Conservation (phyloP, 2,797 vertebrate species). For the Mus caroli region DNA sequence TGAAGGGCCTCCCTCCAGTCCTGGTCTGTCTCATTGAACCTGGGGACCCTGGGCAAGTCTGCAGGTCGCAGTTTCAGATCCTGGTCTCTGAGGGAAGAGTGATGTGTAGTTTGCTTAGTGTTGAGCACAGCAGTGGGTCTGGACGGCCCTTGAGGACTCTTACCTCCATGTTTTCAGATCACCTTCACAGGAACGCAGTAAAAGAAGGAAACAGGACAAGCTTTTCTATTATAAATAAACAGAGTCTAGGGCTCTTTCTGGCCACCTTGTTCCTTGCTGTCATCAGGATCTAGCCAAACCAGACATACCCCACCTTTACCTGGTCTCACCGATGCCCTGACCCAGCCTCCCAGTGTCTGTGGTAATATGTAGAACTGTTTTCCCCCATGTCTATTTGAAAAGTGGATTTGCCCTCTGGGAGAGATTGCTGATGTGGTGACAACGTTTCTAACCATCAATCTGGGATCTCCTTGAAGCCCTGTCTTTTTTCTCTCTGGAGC, state of each 20-base stretch:
- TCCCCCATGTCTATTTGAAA: background rate
- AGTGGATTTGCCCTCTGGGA: background rate
- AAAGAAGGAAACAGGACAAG: background rate
- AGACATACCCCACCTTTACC: background rate
- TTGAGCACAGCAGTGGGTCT: background rate
- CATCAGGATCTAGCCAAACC: background rate
- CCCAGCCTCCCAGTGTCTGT: background rate
- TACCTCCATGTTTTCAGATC: background rate
- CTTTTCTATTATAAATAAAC: background rate
- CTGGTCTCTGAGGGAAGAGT: background rate
- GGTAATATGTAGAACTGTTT: background rate
- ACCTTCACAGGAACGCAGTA: background rate
- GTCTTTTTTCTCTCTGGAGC: background rate
- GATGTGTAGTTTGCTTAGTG: background rate
- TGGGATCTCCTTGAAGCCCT: background rate
- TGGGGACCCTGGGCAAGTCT: background rate
- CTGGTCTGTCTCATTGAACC: background rate
- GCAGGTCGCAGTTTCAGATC: background rate
- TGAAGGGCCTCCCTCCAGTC: background rate
- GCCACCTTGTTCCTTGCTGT: background rate
- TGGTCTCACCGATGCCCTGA: background rate
- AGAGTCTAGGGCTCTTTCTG: background rate
- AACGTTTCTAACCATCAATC: background rate
- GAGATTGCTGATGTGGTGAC: background rate
- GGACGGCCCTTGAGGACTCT: accelerated